Conservation (phyloP, 2,797 vertebrate species). For the Enteromius unitaeniatus region DNA sequence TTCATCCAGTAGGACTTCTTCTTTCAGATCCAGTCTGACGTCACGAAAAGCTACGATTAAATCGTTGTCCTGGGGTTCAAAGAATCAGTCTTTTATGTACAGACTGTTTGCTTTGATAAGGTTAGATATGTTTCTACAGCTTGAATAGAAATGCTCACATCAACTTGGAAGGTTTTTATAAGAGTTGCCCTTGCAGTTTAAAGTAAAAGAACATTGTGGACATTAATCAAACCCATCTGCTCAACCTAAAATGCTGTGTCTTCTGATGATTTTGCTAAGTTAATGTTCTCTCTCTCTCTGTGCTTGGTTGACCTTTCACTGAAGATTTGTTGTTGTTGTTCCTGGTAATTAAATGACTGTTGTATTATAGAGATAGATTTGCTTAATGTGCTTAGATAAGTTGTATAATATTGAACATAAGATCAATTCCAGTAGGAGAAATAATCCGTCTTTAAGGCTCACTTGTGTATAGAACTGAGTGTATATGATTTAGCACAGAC, state of each 20-base stretch:
- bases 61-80: conserved; percentile 23
- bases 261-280: conserved; percentile 23
- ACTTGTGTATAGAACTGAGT: conserved; percentile 57
- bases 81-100: conserved; percentile 39
- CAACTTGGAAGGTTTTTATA: conserved; percentile 51
- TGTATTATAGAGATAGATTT: conserved; percentile 56
- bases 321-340: neutral
- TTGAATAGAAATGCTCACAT: conserved; percentile 56
- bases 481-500: conserved; percentile 60
- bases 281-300: conserved; percentile 13
- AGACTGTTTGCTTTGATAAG: conserved; percentile 57
- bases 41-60: neutral
- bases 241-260: conserved; percentile 46
- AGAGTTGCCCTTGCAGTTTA: conserved; percentile 55
- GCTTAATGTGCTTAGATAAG: conserved; percentile 62
- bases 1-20: conserved; percentile 82
- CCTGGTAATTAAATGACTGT: conserved; percentile 25
- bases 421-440: conserved; percentile 54
- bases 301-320: neutral
- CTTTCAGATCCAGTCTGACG: neutral
- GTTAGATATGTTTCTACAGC: conserved; percentile 51
- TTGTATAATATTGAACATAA: conserved; percentile 76
- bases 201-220: conserved; percentile 70
- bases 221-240: conserved; percentile 67
- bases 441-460: conserved; percentile 54